Conservation (phyloP, 1,140 invertebrate genomes). For the Lepidurus arcticus region DNA sequence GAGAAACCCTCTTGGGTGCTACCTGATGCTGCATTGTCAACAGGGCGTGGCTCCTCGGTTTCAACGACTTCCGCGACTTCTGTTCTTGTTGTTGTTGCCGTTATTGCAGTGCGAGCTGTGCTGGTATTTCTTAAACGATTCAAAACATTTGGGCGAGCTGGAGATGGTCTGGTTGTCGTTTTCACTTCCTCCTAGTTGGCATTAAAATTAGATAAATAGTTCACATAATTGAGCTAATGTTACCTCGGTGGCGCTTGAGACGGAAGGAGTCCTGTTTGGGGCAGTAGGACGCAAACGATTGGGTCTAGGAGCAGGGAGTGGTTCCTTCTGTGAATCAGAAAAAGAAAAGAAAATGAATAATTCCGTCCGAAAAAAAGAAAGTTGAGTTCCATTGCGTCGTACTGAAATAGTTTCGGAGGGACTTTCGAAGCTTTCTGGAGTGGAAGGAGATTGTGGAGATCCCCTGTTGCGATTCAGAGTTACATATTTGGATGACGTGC, state of each 20-base stretch:
- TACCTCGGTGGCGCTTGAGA: background rate
- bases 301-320: background rate
- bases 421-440: background rate
- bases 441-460: background rate
- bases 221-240: background rate
- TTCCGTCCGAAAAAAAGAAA: background rate
- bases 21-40: background rate
- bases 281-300: background rate
- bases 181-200: background rate
- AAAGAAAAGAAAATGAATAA: background rate
- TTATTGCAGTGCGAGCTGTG: background rate
- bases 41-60: conserved; percentile 22
- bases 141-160: background rate
- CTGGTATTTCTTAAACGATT: background rate
- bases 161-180: background rate
- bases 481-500: conserved; percentile 25
- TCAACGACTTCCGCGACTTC: conserved; percentile 8
- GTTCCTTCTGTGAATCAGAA: background rate
- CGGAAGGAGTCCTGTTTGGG: background rate
- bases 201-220: background rate
- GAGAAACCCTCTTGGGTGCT: background rate
- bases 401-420: background rate
- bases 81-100: background rate
- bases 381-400: background rate
- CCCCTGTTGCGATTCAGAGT: conserved; percentile 24